Conservation (phyloP, 2,888 invertebrate genomes). For the Brachypalpus laphriformis region DNA sequence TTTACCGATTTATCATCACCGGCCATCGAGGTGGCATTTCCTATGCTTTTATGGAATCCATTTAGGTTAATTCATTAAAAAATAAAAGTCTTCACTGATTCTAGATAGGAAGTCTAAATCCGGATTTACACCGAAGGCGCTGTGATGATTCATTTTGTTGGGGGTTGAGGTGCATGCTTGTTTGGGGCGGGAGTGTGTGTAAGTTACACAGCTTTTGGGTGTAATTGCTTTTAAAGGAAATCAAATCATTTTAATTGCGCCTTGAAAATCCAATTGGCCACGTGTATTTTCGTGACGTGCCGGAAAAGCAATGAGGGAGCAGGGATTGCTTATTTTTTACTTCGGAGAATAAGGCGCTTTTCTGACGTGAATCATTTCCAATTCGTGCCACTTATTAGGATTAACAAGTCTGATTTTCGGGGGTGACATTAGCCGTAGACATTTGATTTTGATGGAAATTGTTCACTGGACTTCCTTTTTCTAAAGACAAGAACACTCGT, state of each 20-base stretch:
- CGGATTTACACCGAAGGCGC: background rate
- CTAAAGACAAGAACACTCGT: no score
- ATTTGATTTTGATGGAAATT: no score
- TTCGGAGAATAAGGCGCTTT: no score
- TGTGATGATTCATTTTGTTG: background rate
- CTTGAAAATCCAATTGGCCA: background rate
- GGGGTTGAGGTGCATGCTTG: background rate
- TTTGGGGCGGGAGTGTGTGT: background rate
- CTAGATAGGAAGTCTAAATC: background rate
- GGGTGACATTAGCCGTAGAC: no score
- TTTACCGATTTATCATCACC: constrained; percentile 12
- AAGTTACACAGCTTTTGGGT: background rate
- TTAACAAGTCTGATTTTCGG: no score
- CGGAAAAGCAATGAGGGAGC: background rate
- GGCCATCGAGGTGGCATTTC: background rate
- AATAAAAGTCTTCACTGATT: background rate
- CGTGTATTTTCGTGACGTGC: background rate
- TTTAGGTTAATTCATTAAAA: constrained; percentile 1
- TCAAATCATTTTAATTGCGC: background rate
- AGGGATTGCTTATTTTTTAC: no score
- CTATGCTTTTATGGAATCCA: constrained; percentile 4
- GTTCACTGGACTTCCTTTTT: no score
- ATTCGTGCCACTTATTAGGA: no score
- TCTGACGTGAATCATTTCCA: no score
- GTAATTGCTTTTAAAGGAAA: background rate